Conservation (phyloP, 2,797 vertebrate species). For the Hyperoplus immaculatus region DNA sequence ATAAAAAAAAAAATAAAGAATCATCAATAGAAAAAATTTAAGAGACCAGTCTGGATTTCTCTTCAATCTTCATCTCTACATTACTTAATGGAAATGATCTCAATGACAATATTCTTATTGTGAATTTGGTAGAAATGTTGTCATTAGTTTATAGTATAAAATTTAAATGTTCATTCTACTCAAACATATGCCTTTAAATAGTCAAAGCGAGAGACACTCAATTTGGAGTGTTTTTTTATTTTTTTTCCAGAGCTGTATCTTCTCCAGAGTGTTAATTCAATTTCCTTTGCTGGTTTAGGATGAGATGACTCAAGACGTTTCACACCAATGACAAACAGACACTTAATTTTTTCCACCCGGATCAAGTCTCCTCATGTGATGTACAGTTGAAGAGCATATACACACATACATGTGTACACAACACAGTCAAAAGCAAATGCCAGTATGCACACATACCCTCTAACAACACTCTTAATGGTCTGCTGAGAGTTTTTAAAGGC, state of each 20-base stretch:
- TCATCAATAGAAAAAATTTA: not conserved
- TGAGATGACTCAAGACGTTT: constrained; percentile 27
- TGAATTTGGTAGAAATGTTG: too few species aligned
- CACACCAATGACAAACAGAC: constrained; percentile 17
- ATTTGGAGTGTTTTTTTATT: too few species aligned
- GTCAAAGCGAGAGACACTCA: too few species aligned
- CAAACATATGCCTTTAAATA: too few species aligned
- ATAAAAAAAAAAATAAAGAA: constrained; percentile 2
- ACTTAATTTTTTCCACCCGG: not conserved
- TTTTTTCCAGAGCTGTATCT: not conserved
- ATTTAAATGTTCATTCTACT: too few species aligned
- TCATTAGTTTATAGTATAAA: too few species aligned
- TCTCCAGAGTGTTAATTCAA: not conserved
- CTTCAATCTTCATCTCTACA: too few species aligned
- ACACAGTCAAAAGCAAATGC: not conserved
- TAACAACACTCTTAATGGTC: not conserved
- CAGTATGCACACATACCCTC: not conserved
- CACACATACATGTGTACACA: not conserved
- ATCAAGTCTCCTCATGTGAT: constrained; percentile 2
- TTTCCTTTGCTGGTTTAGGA: not conserved
- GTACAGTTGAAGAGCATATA: not conserved
- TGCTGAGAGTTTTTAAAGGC: not conserved
- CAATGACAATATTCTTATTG: too few species aligned
- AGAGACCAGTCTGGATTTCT: too few species aligned
- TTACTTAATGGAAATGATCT: too few species aligned